Evolutionary conservation across 2,797 vertebrate genomes (phyloP).

Genomic region (Esox lucius): DNA sequence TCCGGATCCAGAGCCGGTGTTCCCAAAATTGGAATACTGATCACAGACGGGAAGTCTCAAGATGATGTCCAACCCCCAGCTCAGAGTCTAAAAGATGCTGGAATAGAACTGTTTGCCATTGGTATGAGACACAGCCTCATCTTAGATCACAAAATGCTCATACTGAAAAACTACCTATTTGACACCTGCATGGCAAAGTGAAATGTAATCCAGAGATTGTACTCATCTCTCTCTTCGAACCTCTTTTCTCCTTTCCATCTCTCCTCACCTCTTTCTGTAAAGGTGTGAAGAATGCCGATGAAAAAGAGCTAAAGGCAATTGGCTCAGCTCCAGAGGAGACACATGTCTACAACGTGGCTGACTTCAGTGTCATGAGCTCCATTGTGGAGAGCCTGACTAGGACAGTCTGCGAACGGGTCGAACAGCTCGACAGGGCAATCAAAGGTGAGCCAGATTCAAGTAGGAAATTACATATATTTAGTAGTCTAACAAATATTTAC

Average conservation of each 20-base stretch:
- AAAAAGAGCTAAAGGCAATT: slow-evolving; percentile 89
- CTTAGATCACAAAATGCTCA: neutral
- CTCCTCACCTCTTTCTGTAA: neutral
- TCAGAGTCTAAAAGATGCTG: slow-evolving; percentile 84
- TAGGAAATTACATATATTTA: neutral
- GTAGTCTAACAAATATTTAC: too few relatives aligned
- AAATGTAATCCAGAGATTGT: neutral
- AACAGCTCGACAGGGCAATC: slow-evolving; percentile 84
- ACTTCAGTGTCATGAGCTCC: slow-evolving; percentile 92
- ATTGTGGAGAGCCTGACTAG: slow-evolving; percentile 90
- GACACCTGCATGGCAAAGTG: neutral
- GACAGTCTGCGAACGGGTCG: slow-evolving; percentile 86
- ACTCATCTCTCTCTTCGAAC: neutral
- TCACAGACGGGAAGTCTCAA: slow-evolving; percentile 97
- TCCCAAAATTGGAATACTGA: slow-evolving; percentile 93
- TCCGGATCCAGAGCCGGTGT: slow-evolving; percentile 86
- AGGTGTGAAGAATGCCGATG: slow-evolving; percentile 97
- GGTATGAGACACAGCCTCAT: slow-evolving; percentile 68
- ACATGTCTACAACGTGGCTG: slow-evolving; percentile 93
- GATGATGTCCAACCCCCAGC: slow-evolving; percentile 91
- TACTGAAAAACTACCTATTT: neutral
- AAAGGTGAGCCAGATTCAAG: slow-evolving; percentile 70
- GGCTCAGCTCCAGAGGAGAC: slow-evolving; percentile 89
- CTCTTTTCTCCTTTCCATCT: neutral
- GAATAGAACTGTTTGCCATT: slow-evolving; percentile 94